Base-by-base conservation (phyloP, 2,113 vertebrate genomes). In the Chlorodrepanis virens region DNA sequence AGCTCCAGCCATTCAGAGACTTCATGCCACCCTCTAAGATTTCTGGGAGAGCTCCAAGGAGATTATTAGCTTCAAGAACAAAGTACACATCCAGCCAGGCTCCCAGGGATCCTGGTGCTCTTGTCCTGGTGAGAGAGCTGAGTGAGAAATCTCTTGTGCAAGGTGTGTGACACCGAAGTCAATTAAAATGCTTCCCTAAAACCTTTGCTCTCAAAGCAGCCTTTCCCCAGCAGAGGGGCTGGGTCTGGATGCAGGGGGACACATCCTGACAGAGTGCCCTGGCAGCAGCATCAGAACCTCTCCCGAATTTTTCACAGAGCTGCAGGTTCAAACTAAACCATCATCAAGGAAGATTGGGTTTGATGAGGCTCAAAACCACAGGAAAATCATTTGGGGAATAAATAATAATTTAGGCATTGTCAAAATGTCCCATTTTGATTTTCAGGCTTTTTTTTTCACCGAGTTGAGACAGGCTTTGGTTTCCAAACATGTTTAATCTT, bases 391-490 rank as follows among this genome's bases (percentile, higher is more conserved):
- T 56, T 24, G 21, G 14, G 31, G 45, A 37, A 33, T 44, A 37
- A 77, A 68, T 52, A 52, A 52, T 20, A 16, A 20, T 56, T 21
- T 6, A 35, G 17, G 29, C 29, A 19, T 53, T 75, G 31, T 61
- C 29, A 64, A 56, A 80, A 64, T 15, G 23, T 70, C 53, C 27
- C 8, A 0, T 31, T 67, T 74, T 49, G 19, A 53, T 85, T 85
- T 90, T 85, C 31, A 63, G 64, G 11, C 1, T 76, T 83, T 80
- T 80, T 71, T 80, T 60, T 40, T 52, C 2, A 6, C 79, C 0
- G 0, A 79, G 10, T 31, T 0, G 0, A 75, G 33, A 71, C 75
- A 59, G 23, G 20, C 9, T 83, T 71, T 67, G 7, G 2, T 63
- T 88, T 61, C 37, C 35, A 70, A 88, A 78, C 7, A 5, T 21